Base-by-base conservation (phyloP, 2,113 vertebrate genomes). In the Callopanchax toddi region DNA sequence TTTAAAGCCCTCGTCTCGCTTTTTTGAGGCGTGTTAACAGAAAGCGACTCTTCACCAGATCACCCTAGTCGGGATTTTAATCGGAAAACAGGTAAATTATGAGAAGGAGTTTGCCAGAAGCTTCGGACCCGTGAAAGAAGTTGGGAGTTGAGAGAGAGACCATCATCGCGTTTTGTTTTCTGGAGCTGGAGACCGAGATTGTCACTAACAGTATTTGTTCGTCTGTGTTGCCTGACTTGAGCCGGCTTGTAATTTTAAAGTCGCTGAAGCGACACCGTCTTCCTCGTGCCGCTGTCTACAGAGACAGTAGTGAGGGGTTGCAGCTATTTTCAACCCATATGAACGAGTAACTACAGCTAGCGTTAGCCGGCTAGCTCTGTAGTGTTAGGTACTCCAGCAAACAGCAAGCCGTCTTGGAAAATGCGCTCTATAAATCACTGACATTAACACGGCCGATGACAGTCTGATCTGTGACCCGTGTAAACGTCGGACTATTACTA, bases 31-130 rank as follows among this genome's bases (percentile, higher is more conserved):
- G 74, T 76, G 65, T 76, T 76, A 81, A 87, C 91, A 90, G 93
- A 91, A 80, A 89, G 73, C 78, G 81, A 83, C 75, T 67, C 74
- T 74, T 63, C 81, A 91, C 90, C 92, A 89, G 91, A 87, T 86
- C 92, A 92, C 90, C 91, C 91, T 92, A 94, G 93, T 94, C 88
- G 91, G 93, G 92, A 92, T 92, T 93, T 89, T 75, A 92, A 53
- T 80, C 86, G 87, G 82, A 87, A 88, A 75, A 87, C 92, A 94
- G 94, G 94, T 96, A 93, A 94, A 89, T 78, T 83, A 84, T 71
- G 58, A 76, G 67, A 74, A 55, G 52, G 84, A 81, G 60, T 92
- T 91, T 84, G 55, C 36, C 61, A 72, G 72, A 83, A 82, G 88
- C 84, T 89, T 89, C 76, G 86, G 89, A 92, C 86, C 86, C 74